A percentile compares a stretch with the other conserved stretches of the same genome.
Evolutionary conservation across 1,140 invertebrate species (phyloP).

Genomic region (Rhynchophorus ferrugineus): DNA sequence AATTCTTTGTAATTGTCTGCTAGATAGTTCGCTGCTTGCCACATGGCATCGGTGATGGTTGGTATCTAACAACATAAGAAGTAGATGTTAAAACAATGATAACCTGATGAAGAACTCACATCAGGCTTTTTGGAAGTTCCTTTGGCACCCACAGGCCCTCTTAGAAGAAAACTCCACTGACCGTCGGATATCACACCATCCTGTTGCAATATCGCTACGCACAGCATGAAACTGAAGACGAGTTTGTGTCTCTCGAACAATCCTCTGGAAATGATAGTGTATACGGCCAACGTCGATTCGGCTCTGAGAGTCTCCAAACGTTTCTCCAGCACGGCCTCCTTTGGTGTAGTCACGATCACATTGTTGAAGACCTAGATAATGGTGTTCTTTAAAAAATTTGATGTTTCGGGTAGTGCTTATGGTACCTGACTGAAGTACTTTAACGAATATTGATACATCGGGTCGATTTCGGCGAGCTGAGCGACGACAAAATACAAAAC

Average conservation of each 20-base stretch:
- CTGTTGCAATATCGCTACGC: conserved; percentile 64
- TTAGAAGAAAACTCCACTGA: conserved; percentile 69
- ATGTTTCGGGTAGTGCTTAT: not conserved
- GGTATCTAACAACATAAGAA: conserved; percentile 2
- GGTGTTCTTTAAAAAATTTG: not conserved
- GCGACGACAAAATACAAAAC: conserved; percentile 88
- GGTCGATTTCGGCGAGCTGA: conserved; percentile 79
- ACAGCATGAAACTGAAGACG: conserved; percentile 78
- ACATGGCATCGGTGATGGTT: conserved; percentile 52
- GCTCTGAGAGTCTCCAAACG: conserved; percentile 59
- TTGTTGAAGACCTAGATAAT: conserved; percentile 66
- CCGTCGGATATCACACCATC: conserved; percentile 45
- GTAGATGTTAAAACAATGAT: not conserved
- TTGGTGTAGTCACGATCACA: conserved; percentile 64
- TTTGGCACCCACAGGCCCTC: conserved; percentile 54
- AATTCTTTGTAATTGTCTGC: conserved; percentile 49
- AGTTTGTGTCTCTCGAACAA: conserved; percentile 89
- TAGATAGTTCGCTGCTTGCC: conserved; percentile 53
- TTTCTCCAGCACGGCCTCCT: conserved; percentile 51
- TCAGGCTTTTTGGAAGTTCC: conserved; percentile 24
- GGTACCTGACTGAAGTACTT: conserved; percentile 75
- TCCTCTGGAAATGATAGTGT: conserved; percentile 78
- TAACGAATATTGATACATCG: conserved; percentile 92
- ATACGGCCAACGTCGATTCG: conserved; percentile 75
- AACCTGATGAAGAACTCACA: not conserved